phyloP scores from a whole-genome alignment of 2,888 invertebrate species.

The Urechis unicinctus region DNA sequence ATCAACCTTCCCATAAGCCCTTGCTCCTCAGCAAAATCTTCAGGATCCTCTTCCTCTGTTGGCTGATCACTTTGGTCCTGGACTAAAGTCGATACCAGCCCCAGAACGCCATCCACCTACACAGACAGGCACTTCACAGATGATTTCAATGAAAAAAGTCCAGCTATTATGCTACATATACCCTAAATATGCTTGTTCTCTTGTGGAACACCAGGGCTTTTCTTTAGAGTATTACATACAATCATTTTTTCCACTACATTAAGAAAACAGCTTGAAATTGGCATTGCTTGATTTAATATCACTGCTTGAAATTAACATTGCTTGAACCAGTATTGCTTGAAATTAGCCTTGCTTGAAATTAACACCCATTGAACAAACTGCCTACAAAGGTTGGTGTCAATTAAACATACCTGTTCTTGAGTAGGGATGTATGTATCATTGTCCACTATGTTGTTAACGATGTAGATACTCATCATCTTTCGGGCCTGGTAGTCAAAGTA shows the following conservation, averaged over 20 bases:
- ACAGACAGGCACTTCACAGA: background rate
- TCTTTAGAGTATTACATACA: too few species aligned
- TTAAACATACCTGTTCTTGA: slow-evolving; percentile 72
- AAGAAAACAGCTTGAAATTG: too few species aligned
- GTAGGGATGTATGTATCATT: slow-evolving; percentile 80
- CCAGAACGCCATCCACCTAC: slow-evolving; percentile 72
- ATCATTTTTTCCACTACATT: too few species aligned
- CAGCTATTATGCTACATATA: background rate
- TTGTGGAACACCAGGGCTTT: too few species aligned
- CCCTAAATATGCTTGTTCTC: background rate
- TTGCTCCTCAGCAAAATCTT: slow-evolving; percentile 94
- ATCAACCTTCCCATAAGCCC: slow-evolving; percentile 69
- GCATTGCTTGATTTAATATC: too few species aligned
- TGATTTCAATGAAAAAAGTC: background rate
- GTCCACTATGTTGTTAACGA: slow-evolving; percentile 84
- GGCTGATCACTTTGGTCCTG: slow-evolving; percentile 59
- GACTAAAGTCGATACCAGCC: slow-evolving; percentile 77
- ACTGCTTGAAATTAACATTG: too few species aligned
- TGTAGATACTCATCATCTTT: slow-evolving; percentile 77
- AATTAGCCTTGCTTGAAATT: background rate
- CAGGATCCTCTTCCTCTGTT: slow-evolving; percentile 62
- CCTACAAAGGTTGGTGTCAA: too few species aligned
- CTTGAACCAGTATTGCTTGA: too few species aligned
- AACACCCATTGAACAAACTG: too few species aligned
- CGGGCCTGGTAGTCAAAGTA: slow-evolving; percentile 81